Conservation (phyloP, 2,113 vertebrate genomes). For the Thermophis baileyi region DNA sequence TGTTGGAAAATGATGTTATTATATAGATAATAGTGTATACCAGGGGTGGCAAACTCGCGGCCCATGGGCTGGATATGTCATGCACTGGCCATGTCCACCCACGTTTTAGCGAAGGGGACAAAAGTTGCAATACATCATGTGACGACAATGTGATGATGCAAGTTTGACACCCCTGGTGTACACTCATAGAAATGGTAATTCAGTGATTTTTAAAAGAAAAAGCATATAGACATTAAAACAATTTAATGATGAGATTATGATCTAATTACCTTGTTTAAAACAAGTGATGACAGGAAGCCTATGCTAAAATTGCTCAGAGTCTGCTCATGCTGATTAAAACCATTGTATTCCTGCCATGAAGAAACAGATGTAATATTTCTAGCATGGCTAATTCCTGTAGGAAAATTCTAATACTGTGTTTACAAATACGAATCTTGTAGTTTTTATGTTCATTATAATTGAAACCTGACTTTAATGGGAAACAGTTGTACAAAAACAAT, state of each 20-base stretch:
- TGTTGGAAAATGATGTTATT: not conserved
- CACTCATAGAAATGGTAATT: not conserved
- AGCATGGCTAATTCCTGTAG: not conserved
- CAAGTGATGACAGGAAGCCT: not conserved
- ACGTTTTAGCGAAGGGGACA: no score
- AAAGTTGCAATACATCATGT: no score
- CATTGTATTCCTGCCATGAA: not conserved
- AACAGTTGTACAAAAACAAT: not conserved
- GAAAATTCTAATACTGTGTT: not conserved
- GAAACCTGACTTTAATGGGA: not conserved
- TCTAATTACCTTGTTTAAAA: not conserved
- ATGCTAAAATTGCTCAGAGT: not conserved
- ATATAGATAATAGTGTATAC: not conserved
- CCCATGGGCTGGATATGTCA: no score
- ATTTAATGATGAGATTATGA: not conserved
- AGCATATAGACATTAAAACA: not conserved
- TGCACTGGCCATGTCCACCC: no score
- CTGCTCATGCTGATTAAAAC: not conserved
- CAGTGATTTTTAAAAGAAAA: not conserved
- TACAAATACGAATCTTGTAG: not conserved
- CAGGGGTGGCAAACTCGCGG: no score
- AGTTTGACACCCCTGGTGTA: no score
- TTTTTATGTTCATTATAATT: not conserved
- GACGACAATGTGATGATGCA: no score
- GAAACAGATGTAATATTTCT: not conserved